Evolutionary conservation across 1,140 invertebrate genomes (phyloP), one percentile per base, ranked within the genome.

Genomic region (Anagrus nilaparvatae): DNA sequence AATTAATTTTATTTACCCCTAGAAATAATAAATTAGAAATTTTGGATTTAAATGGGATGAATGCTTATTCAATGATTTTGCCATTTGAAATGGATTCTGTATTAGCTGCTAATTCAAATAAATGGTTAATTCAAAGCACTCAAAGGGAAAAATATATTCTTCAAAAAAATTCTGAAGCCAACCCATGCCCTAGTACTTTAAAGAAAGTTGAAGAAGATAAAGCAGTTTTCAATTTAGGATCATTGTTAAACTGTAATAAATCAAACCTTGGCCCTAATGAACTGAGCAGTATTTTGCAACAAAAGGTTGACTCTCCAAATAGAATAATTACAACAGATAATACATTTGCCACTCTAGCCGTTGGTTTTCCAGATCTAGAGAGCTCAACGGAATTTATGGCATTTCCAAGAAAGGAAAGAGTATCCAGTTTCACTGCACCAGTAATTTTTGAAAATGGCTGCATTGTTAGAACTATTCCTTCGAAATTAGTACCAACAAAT

Each of bases 351-450:
- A 61, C 58, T 14, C 45, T 78, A 7, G 52, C 63, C 20, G 54
- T 72, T 6, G 76, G 76, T 20, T 77, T 77, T 50, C 76, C 76
- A 7, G 74, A 77, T 32, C 50, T 73, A 19, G 59, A 67, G 7
- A 59, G 60, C 16, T 49, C 47, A 12, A 61, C 53, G 17, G 56
- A 65, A 33, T 17, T 65, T 14, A 52, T 61, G 37, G 33, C 45
- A 25, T 63, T 61, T 57, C 60, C 56, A 10, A 56, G 63, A 39
- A 46, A 49, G 13, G 21, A 48, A 17, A 40, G 48, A 29, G 30
- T 44, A 2, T 47, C 21, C n/a, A 54, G 40, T 24, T 49, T 21
- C 5, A 47, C 35, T n/a, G 6, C 36, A 9, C 54, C 61, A 5
- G 56, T 65, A 8, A 14, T 75, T 9, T 67, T 60, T 7, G 58